phyloP scores from a whole-genome alignment of 1,140 invertebrate species.

The Polypedilum vanderplanki region DNA sequence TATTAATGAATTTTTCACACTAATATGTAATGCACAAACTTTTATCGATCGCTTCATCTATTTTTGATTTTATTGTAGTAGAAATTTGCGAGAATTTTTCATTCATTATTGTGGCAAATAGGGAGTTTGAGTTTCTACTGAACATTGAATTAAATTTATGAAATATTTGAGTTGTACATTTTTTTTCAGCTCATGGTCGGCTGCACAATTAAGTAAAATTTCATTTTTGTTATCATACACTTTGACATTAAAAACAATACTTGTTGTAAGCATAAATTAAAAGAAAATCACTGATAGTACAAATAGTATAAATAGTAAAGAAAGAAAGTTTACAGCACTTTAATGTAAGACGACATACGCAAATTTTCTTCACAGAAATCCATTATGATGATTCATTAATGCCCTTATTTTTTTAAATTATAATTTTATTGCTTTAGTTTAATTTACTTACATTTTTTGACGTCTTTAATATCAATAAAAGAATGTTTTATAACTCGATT shows the following conservation, averaged over 20 bases:
- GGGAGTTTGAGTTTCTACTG: not conserved
- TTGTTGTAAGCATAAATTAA: not conserved
- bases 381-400: too few relatives aligned
- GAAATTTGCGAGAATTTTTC: not conserved
- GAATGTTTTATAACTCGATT: too few relatives aligned
- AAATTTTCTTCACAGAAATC: too few relatives aligned
- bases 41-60: slow-evolving; percentile 12
- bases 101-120: not conserved
- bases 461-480: not conserved
- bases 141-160: not conserved
- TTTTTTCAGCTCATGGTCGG: not conserved
- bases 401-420: too few relatives aligned
- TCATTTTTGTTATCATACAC: not conserved
- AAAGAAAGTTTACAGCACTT: not conserved
- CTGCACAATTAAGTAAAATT: not conserved
- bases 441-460: not conserved
- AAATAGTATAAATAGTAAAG: not conserved
- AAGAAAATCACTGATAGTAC: not conserved
- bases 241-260: not conserved
- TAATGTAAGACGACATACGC: too few relatives aligned
- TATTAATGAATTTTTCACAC: not conserved
- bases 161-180: not conserved
- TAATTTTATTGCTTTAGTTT: not conserved
- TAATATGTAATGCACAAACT: not conserved
- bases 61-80: not conserved